Evolutionary conservation across 1,140 invertebrate species (phyloP).

Genomic region (Mamestra configurata): DNA sequence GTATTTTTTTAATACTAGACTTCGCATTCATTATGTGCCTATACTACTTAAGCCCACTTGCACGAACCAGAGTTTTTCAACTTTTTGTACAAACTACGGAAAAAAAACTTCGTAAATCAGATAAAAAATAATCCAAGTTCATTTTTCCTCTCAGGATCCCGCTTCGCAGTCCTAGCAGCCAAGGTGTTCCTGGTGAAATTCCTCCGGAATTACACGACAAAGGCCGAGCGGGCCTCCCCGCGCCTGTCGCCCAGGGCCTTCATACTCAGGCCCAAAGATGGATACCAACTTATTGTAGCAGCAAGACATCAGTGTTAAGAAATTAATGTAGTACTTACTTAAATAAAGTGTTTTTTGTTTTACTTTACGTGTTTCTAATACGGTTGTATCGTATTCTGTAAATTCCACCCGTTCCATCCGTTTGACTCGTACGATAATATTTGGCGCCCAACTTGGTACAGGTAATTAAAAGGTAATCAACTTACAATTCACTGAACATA

Average conservation of each 20-base stretch:
- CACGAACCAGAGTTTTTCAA: no score
- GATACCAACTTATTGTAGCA: constrained; percentile 53
- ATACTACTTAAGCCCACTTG: no score
- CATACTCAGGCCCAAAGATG: constrained; percentile 57
- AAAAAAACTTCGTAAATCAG: no score
- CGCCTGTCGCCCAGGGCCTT: constrained; percentile 57
- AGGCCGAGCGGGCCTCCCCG: not conserved
- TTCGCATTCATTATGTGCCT: no score
- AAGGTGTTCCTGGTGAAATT: constrained; percentile 60
- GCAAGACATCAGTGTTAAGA: constrained; percentile 34
- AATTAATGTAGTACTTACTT: not conserved
- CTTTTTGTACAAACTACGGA: no score
- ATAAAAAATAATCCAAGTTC: not conserved
- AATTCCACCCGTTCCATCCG: no score
- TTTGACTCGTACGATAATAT: no score
- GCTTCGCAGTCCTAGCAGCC: constrained; percentile 60
- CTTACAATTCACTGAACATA: not conserved
- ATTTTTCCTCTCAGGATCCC: constrained; percentile 54
- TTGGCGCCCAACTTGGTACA: constrained; percentile 14
- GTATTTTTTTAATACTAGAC: no score
- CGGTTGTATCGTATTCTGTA: no score
- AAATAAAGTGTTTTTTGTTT: not conserved
- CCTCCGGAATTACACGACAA: constrained; percentile 47
- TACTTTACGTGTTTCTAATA: not conserved
- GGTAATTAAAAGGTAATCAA: no score